These are phyloP conservation scores for Prionchulus punctatus DNA, from an alignment of 2,888 invertebrate genomes.

Conservation along the genomic window DNA sequence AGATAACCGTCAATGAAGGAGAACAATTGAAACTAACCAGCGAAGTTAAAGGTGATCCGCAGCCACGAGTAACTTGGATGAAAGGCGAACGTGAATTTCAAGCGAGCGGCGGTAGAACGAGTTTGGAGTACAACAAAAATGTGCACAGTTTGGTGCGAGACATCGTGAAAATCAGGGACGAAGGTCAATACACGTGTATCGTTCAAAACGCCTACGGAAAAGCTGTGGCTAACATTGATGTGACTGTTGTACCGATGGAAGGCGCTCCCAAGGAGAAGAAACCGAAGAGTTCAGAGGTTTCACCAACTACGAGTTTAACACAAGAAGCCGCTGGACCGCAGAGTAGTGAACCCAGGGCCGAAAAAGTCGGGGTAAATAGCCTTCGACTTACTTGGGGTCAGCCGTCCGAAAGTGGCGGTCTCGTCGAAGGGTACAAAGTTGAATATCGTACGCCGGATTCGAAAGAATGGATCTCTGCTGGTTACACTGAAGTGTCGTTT, in stretches of 20 bases:
- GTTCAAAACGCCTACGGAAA: constrained; percentile 19
- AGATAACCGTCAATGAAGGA: constrained; percentile 20
- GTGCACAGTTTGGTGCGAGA: constrained; percentile 15
- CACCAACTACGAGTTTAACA: background rate
- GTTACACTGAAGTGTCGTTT: constrained; percentile 11
- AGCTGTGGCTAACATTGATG: constrained; percentile 5
- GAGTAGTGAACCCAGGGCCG: constrained; percentile 7
- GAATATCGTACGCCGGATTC: constrained; percentile 19
- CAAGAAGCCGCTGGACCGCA: background rate
- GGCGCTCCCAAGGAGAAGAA: background rate
- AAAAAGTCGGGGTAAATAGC: constrained; percentile 4
- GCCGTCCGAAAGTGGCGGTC: background rate
- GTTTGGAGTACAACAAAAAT: constrained; percentile 14
- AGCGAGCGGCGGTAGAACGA: constrained; percentile 14
- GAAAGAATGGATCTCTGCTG: constrained; percentile 15
- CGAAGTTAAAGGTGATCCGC: constrained; percentile 17
- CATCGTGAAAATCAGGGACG: constrained; percentile 15
- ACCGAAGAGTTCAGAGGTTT: too few relatives aligned
- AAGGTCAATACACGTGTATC: constrained; percentile 17
- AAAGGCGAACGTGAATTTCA: constrained; percentile 15
- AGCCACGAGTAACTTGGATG: constrained; percentile 10
- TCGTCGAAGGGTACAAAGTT: constrained; percentile 13
- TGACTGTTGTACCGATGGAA: constrained; percentile 3
- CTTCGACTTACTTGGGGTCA: constrained; percentile 6
- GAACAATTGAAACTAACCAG: constrained; percentile 16